Evolutionary conservation across 2,888 invertebrate genomes (phyloP).

Genomic region (Choreutis nemorana): DNA sequence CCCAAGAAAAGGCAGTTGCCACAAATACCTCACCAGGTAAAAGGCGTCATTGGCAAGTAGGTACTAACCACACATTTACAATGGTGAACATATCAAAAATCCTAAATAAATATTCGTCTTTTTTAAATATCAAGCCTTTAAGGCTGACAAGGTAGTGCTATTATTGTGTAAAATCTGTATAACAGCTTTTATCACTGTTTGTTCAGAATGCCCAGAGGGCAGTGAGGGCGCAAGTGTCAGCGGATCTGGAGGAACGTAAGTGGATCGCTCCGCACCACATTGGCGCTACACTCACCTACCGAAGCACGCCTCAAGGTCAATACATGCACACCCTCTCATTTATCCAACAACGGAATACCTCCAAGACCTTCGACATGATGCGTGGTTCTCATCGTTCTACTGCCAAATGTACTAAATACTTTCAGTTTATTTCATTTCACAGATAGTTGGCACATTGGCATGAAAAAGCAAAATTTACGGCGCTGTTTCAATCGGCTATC

Average conservation of each 20-base stretch:
- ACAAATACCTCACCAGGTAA: constrained; percentile 79
- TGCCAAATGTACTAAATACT: too few species aligned
- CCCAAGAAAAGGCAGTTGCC: constrained; percentile 97
- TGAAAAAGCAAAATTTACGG: too few species aligned
- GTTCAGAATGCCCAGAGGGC: constrained; percentile 69
- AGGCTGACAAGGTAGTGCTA: not conserved
- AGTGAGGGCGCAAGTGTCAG: constrained; percentile 73
- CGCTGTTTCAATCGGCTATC: too few species aligned
- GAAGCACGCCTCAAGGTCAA: constrained; percentile 78
- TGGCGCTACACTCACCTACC: constrained; percentile 81
- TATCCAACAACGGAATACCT: too few species aligned
- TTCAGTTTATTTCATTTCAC: too few species aligned
- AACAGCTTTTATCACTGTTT: too few species aligned
- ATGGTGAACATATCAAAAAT: not conserved
- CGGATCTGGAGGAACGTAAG: constrained; percentile 79
- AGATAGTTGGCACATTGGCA: too few species aligned
- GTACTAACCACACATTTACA: too few species aligned
- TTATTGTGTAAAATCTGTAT: constrained; percentile 7
- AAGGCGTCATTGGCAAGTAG: constrained; percentile 3
- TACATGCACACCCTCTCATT: constrained; percentile 42
- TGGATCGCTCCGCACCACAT: constrained; percentile 76
- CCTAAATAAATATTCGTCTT: not conserved
- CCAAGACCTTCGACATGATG: too few species aligned
- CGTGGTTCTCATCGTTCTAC: too few species aligned
- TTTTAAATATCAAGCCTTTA: not conserved